A percentile compares a stretch with the other conserved stretches of the same genome.
phyloP scores from a whole-genome alignment of 1,140 invertebrate species.

The Chrysoperla carnea region DNA sequence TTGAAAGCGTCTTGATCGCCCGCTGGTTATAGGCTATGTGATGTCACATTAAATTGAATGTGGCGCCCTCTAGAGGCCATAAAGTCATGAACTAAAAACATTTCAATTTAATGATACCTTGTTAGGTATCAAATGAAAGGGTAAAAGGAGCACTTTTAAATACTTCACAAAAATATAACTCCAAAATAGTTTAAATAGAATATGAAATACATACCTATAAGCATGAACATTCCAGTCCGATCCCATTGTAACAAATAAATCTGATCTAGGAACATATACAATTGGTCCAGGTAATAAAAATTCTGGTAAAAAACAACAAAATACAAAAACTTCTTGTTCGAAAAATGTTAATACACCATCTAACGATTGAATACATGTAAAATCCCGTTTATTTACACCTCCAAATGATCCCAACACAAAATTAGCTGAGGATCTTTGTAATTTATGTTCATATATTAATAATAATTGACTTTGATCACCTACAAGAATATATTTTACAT shows the following conservation, averaged over 20 bases:
- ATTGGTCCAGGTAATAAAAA: slow-evolving; percentile 64
- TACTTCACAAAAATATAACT: no score
- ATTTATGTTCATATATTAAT: slow-evolving; percentile 42
- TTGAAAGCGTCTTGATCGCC: no score
- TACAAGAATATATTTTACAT: slow-evolving; percentile 17
- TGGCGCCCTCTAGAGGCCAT: no score
- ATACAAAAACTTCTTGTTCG: slow-evolving; percentile 73
- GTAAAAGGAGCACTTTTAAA: no score
- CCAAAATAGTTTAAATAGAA: no score
- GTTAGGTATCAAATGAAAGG: no score
- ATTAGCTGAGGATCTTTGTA: slow-evolving; percentile 42
- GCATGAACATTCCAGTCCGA: slow-evolving; percentile 57
- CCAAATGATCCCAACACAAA: slow-evolving; percentile 69
- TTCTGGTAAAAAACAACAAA: slow-evolving; percentile 51
- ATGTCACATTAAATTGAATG: no score
- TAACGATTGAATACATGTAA: slow-evolving; percentile 70
- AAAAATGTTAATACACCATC: slow-evolving; percentile 71
- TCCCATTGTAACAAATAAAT: slow-evolving; percentile 60
- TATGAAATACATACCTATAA: slow-evolving; percentile 43
- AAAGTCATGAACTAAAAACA: no score
- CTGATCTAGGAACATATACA: slow-evolving; percentile 53
- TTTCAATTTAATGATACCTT: no score
- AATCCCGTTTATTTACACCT: slow-evolving; percentile 54
- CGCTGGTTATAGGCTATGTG: no score
- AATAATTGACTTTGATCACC: slow-evolving; percentile 41